A percentile compares a stretch with the other conserved stretches of the same genome.
Conservation (phyloP, 2,113 vertebrate species). For the Petaurus breviceps region DNA sequence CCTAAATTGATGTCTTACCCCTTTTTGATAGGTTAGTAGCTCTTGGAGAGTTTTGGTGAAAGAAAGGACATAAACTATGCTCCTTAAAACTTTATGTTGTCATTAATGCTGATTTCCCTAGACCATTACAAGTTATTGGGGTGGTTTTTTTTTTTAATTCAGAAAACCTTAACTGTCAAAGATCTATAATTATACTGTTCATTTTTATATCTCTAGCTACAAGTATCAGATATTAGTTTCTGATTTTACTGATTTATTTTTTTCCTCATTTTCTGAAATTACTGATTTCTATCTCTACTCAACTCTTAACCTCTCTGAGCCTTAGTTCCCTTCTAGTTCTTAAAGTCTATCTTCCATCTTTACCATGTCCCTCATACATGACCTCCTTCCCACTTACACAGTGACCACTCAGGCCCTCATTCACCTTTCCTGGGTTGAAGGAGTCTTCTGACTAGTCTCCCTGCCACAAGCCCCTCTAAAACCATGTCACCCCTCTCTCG, state of each 20-base stretch:
- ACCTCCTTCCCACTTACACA: not conserved
- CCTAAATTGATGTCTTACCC: not conserved
- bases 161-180: not conserved
- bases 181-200: conserved; percentile 24
- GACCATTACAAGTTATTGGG: not conserved
- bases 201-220: not conserved
- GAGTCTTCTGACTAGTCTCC: not conserved
- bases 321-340: not conserved
- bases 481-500: not conserved
- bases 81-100: conserved; percentile 18
- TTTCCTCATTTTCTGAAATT: not conserved
- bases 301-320: not conserved
- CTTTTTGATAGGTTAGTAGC: not conserved
- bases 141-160: not conserved
- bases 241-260: not conserved
- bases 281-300: not conserved
- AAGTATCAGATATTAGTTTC: not conserved
- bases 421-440: not conserved
- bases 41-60: conserved; percentile 38
- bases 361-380: not conserved
- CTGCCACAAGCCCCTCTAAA: not conserved
- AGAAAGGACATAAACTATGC: not conserved
- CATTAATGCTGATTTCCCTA: conserved; percentile 17
- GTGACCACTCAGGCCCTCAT: not conserved
- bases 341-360: not conserved